Base-by-base conservation (phyloP, 2,797 vertebrate species). In the Adrianichthys oophorus region DNA sequence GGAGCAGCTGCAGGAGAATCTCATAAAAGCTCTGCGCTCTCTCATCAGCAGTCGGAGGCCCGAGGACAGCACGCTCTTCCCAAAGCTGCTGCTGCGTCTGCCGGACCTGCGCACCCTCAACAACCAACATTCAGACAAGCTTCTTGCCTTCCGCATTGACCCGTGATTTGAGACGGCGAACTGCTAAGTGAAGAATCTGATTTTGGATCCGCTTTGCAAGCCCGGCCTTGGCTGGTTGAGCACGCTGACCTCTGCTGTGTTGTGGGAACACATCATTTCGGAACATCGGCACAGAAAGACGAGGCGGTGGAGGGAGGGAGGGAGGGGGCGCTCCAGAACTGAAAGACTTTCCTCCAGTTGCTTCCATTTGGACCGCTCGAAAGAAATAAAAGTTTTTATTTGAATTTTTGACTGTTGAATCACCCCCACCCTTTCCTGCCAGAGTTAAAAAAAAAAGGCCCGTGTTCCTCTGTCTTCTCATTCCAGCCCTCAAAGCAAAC, bases 51-150 rank as follows among this genome's bases (percentile, higher is more conserved):
- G 78, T 15, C 83, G 90, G 29, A 87, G 90, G 56, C 91, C 90
- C 0, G 87, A 92, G 1, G 87, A 92, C 85, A 76, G 77, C 68
- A 74, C 87, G 3, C 89, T 93, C 54, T 92, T 92, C 80, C 80
- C 91, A 32, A 92, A 91, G 83, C 68, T 93, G 71, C 83, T 94
- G 56, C 89, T 94, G 7, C 89, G 92, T 61, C 85, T 94, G 63
- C 92, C 93, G 0, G 93, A 94, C 83, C 90, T 94, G 53, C 85
- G 91, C 54, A 93, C 91, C 14, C 85, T 94, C 43, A 93, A 93
- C 84, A 92, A 91, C 80, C 85, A 91, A 41, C 93, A 94, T 85
- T 93, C 92, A 0, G 92, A 94, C 68, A 93, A 93, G 68, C 92
- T 94, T 17, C 65, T 92, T 62, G 92, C 92, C 32, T 93, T 91